phyloP scores from a whole-genome alignment of 2,113 vertebrate genomes.

The Psittacara wagleri region DNA sequence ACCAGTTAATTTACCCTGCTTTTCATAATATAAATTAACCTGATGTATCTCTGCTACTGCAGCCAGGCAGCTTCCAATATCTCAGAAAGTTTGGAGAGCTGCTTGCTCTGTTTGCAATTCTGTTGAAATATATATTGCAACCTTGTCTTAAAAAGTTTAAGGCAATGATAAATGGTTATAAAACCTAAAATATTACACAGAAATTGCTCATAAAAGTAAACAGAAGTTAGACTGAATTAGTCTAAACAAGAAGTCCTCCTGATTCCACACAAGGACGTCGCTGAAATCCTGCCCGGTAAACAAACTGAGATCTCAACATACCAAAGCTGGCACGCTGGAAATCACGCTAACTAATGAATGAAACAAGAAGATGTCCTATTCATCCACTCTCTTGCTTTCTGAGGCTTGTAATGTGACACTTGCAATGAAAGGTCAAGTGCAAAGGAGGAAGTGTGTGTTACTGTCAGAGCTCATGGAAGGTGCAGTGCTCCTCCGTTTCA shows the following conservation, averaged over 20 bases:
- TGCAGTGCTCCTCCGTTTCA: neutral
- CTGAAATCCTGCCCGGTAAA: conserved; percentile 54
- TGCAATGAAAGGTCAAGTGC: neutral
- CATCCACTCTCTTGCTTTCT: neutral
- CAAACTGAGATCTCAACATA: neutral
- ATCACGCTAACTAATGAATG: conserved; percentile 14
- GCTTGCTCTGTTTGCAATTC: neutral
- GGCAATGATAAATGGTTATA: neutral
- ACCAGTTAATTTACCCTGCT: neutral
- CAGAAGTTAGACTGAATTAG: neutral
- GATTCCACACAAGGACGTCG: conserved; percentile 28
- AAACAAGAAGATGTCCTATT: neutral
- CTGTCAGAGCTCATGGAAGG: neutral
- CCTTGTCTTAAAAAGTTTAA: neutral
- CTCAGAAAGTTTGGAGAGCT: neutral
- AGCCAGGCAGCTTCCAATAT: neutral
- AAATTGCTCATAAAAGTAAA: conserved; percentile 1
- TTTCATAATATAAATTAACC: neutral
- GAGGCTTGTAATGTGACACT: fast-evolving
- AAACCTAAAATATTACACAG: neutral
- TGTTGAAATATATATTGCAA: neutral
- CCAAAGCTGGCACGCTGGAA: neutral
- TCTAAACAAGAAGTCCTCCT: conserved; percentile 51
- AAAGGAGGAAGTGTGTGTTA: neutral
- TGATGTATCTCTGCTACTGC: neutral